These are phyloP conservation scores for Hemitrygon akajei DNA, from an alignment of 2,797 vertebrate species.

Conservation along the genomic window DNA sequence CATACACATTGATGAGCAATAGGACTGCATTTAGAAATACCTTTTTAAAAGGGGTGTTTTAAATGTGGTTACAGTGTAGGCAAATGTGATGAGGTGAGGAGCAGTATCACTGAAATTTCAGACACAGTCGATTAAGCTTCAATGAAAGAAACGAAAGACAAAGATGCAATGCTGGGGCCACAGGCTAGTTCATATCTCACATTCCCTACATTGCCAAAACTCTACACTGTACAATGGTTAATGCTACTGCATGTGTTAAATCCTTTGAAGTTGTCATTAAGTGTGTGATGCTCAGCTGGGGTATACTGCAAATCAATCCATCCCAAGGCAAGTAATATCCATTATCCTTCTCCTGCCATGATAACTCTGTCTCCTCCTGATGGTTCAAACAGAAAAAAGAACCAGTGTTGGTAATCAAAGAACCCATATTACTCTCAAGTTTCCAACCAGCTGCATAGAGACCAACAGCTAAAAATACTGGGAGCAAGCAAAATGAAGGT, in stretches of 20 bases:
- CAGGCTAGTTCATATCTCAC: not conserved
- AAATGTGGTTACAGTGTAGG: not conserved
- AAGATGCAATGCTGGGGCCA: not conserved
- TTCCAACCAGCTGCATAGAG: not conserved
- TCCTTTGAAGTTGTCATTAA: not conserved
- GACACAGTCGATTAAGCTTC: not conserved
- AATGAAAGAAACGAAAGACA: not conserved
- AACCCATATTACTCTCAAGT: not conserved
- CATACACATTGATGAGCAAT: not conserved
- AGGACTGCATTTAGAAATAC: not conserved
- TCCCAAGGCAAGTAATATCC: not conserved
- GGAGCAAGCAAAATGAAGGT: too few relatives aligned
- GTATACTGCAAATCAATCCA: not conserved
- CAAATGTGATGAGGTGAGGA: not conserved
- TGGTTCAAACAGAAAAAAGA: not conserved
- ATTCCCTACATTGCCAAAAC: not conserved
- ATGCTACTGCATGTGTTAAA: not conserved
- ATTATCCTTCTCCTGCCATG: not conserved
- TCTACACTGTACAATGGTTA: not conserved
- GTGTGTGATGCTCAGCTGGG: not conserved
- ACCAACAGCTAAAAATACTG: conserved; percentile 21
- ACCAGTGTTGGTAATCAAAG: not conserved
- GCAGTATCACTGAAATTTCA: not conserved
- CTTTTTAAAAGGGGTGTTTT: not conserved
- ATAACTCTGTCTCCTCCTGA: not conserved